Conservation (phyloP, 2,888 invertebrate genomes). For the Hypomecis atomaria region DNA sequence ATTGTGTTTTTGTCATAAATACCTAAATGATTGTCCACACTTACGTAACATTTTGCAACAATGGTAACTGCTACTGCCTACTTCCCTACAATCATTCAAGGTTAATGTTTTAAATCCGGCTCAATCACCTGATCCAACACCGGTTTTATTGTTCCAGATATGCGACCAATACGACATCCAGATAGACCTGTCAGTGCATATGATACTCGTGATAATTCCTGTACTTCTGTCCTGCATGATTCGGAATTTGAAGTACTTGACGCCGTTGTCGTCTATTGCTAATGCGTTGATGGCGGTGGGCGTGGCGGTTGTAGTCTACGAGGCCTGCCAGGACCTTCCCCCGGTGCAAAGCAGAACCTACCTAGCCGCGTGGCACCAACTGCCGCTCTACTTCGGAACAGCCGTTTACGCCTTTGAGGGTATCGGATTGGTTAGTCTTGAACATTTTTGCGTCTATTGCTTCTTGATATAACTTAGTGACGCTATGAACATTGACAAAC, state of each 20-base stretch:
- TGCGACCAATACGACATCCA: constrained; percentile 86
- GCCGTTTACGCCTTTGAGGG: constrained; percentile 99
- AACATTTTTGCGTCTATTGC: neutral
- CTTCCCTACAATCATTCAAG: neutral
- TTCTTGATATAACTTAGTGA: too few species aligned
- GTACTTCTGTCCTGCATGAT: constrained; percentile 90
- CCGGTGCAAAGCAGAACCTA: constrained; percentile 84
- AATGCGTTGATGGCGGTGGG: constrained; percentile 93
- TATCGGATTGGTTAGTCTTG: constrained; percentile 90
- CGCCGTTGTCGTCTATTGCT: constrained; percentile 96
- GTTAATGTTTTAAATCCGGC: neutral
- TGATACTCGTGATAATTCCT: constrained; percentile 89
- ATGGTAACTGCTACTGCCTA: neutral
- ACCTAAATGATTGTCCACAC: neutral
- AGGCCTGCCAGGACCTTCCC: constrained; percentile 90
- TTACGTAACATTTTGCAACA: too few species aligned
- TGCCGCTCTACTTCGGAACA: constrained; percentile 97
- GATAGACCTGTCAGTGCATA: constrained; percentile 88
- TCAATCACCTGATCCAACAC: neutral
- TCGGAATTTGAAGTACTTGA: constrained; percentile 94
- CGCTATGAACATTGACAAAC: too few species aligned
- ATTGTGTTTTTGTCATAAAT: neutral
- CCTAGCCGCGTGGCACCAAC: constrained; percentile 84
- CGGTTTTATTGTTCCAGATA: constrained; percentile 81
- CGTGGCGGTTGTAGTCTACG: constrained; percentile 90